These are phyloP conservation scores for Cryptus armator DNA, from an alignment of 2,888 invertebrate genomes.

Conservation along the genomic window DNA sequence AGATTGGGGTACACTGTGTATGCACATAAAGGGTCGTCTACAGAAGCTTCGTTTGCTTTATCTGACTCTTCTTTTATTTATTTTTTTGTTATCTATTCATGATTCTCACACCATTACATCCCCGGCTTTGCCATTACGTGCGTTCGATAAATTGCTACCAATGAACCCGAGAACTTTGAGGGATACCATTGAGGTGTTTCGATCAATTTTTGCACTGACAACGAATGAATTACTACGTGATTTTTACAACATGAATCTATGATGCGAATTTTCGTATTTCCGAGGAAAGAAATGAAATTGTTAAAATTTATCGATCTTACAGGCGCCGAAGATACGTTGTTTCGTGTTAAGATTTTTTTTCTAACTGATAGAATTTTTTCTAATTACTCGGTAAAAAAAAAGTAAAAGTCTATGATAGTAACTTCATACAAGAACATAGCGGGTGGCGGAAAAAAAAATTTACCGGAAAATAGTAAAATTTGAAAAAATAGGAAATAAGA, in stretches of 20 bases:
- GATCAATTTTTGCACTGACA: constrained; percentile 33
- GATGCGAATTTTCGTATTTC: not conserved
- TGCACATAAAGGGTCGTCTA: constrained; percentile 69
- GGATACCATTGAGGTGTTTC: not conserved
- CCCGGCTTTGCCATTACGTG: constrained; percentile 16
- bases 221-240: constrained; percentile 7
- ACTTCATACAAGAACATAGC: no score
- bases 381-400: no score
- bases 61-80: constrained; percentile 41
- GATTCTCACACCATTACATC: constrained; percentile 28
- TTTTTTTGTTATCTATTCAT: constrained; percentile 60
- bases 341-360: no score
- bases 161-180: not conserved
- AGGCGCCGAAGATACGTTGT: no score
- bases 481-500: not conserved
- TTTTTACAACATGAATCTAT: constrained; percentile 20
- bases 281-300: not conserved
- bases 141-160: constrained; percentile 40
- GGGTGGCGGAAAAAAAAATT: not conserved
- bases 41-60: constrained; percentile 63
- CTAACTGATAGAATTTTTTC: no score
- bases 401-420: no score
- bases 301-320: no score
- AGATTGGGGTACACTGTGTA: constrained; percentile 70
- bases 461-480: not conserved